Conservation (phyloP, 1,140 invertebrate genomes). For the Papilio helenus region DNA sequence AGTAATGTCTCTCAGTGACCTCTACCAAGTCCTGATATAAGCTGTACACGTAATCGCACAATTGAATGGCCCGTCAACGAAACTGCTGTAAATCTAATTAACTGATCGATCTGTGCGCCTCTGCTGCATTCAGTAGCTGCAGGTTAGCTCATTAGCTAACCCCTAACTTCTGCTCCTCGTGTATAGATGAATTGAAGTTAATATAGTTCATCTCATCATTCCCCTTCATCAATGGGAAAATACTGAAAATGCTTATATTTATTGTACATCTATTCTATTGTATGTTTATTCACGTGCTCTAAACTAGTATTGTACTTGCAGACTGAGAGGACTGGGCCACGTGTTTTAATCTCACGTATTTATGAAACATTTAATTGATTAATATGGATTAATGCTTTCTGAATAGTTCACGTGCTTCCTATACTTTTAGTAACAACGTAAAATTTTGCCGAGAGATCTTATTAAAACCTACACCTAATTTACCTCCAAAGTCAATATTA, state of each 20-base stretch:
- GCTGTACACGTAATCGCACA: neutral
- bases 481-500: neutral
- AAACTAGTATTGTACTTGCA: neutral
- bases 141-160: too few relatives aligned
- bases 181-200: neutral
- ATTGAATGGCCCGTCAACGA: neutral
- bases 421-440: neutral
- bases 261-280: too few relatives aligned
- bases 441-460: neutral
- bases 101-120: neutral
- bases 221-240: too few relatives aligned
- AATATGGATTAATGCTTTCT: too few relatives aligned
- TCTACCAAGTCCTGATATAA: neutral
- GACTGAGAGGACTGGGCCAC: neutral
- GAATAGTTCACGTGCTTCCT: too few relatives aligned
- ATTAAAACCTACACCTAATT: neutral
- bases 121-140: too few relatives aligned
- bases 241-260: too few relatives aligned
- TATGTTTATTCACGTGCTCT: neutral
- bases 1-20: neutral
- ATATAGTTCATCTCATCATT: too few relatives aligned
- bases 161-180: neutral
- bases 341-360: neutral
- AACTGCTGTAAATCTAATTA: neutral
- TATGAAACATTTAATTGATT: too few relatives aligned